Conservation (phyloP, 2,797 vertebrate genomes). For the Chaunax sp. region DNA sequence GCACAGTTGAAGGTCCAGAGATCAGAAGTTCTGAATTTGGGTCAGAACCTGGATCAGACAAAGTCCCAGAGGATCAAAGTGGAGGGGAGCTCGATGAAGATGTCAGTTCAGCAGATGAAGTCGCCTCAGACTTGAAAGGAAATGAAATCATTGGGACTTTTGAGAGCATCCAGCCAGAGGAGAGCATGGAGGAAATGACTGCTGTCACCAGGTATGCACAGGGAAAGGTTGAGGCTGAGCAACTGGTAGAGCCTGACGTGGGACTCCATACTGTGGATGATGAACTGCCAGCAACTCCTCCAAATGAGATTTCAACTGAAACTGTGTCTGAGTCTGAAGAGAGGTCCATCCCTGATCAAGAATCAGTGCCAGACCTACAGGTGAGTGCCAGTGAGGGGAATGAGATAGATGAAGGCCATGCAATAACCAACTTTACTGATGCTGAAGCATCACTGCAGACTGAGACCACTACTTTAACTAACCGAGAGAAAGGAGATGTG, state of each 20-base stretch:
- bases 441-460: background rate
- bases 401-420: background rate
- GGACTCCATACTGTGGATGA: background rate
- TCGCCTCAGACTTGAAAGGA: slow-evolving; percentile 9
- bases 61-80: slow-evolving; percentile 11
- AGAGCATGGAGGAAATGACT: background rate
- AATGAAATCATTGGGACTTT: background rate
- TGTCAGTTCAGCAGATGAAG: background rate
- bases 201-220: background rate
- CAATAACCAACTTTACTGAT: slow-evolving; percentile 1
- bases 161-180: slow-evolving; percentile 14
- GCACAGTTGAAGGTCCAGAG: slow-evolving; percentile 10
- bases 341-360: background rate
- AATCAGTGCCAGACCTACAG: slow-evolving; percentile 3
- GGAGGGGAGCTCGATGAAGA: slow-evolving; percentile 1
- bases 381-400: background rate
- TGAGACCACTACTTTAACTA: background rate
- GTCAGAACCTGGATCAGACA: slow-evolving; percentile 4
- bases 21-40: background rate
- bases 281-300: slow-evolving; percentile 4
- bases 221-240: slow-evolving; percentile 1
- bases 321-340: slow-evolving; percentile 8
- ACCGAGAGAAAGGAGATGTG: slow-evolving; percentile 5
- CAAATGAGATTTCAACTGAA: slow-evolving; percentile 8
- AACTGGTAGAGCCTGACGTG: slow-evolving; percentile 9